Evolutionary conservation across 2,797 vertebrate species (phyloP).

Genomic region (Myotis daubentonii): DNA sequence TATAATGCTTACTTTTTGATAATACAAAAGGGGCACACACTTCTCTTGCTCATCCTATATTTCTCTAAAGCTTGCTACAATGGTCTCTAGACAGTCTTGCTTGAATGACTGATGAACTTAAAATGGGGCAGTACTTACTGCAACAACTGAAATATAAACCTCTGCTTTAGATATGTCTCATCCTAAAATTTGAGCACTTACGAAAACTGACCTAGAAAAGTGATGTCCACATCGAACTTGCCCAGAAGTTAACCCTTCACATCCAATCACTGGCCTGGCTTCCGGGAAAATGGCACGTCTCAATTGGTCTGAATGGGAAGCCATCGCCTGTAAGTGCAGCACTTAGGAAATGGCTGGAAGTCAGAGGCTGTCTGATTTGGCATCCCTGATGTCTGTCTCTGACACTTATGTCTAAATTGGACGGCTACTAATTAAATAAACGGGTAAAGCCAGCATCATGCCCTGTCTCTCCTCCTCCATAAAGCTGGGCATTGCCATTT

Average conservation of each 20-base stretch:
- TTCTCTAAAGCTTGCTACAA: neutral
- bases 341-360: constrained; percentile 63
- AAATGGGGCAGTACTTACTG: neutral
- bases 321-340: constrained; percentile 35
- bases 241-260: constrained; percentile 63
- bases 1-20: neutral
- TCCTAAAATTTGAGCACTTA: neutral
- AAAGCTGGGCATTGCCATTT: constrained; percentile 70
- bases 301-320: constrained; percentile 56
- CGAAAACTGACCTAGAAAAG: constrained; percentile 1
- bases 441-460: constrained; percentile 62
- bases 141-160: neutral
- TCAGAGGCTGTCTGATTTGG: constrained; percentile 74
- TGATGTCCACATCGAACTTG: neutral
- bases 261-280: neutral
- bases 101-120: neutral
- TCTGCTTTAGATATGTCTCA: neutral
- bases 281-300: constrained; percentile 24
- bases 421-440: constrained; percentile 78
- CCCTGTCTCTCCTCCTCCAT: constrained; percentile 65
- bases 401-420: constrained; percentile 80
- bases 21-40: neutral
- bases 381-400: constrained; percentile 79
- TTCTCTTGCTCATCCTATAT: neutral
- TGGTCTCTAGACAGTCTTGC: neutral